A percentile compares a stretch with the other conserved stretches of the same genome.
phyloP scores from a whole-genome alignment of 2,888 invertebrate genomes.

The Tillus elongatus region DNA sequence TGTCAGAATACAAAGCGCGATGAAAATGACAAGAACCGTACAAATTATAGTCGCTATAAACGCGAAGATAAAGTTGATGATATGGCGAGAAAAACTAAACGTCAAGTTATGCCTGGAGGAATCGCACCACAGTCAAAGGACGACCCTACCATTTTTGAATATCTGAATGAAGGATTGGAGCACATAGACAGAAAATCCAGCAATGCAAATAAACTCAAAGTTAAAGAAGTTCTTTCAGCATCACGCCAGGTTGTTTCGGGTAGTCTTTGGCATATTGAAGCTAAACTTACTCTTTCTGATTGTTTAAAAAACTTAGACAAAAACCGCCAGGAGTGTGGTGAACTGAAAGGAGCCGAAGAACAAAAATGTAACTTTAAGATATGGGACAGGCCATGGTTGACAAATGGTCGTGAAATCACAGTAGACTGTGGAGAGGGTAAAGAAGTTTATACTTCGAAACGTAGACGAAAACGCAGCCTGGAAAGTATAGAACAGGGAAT shows the following conservation, averaged over 20 bases:
- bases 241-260: constrained; percentile 49
- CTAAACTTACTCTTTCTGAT: constrained; percentile 48
- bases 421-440: not conserved
- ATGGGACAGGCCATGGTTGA: constrained; percentile 53
- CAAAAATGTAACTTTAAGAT: constrained; percentile 44
- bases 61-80: constrained; percentile 9
- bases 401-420: constrained; percentile 39
- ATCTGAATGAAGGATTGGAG: constrained; percentile 20
- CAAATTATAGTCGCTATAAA: constrained; percentile 25
- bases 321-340: constrained; percentile 24
- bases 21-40: constrained; percentile 25
- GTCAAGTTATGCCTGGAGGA: constrained; percentile 6
- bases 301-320: constrained; percentile 40
- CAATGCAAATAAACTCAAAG: constrained; percentile 20
- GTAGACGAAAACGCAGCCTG: too few species aligned
- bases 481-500: too few species aligned
- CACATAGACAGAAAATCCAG: constrained; percentile 7
- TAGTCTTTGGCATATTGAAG: constrained; percentile 48
- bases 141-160: not conserved
- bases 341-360: constrained; percentile 22
- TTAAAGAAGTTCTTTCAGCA: constrained; percentile 42
- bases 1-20: constrained; percentile 42
- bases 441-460: constrained; percentile 4
- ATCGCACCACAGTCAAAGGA: too few species aligned
- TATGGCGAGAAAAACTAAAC: not conserved